Evolutionary conservation across 1,140 invertebrate species (phyloP), one percentile per base, ranked within the genome.

Genomic region (Phenacoccus solenopsis): DNA sequence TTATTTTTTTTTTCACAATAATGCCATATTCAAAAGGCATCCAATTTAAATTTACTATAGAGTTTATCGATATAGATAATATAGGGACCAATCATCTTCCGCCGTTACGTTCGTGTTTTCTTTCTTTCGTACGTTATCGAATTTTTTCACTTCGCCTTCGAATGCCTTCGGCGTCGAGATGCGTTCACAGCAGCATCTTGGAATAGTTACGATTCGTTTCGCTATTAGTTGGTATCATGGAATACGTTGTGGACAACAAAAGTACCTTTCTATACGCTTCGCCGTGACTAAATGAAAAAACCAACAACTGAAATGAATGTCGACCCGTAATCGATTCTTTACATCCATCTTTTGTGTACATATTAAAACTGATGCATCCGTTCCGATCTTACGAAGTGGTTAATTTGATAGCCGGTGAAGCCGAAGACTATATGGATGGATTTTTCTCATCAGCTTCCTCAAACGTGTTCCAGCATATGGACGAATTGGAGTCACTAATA

Each of bases 241-340:
- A 64, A 64, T 25, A n/a, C n/a, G 25, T 25, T 27, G 59, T 24
- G 59, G 25, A 27, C 21, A 38, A 38, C 9, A 64, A 64, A 64
- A 64, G 5, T 25, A 10, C 20, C 16, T 64, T 64, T 64, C 59
- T 64, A 27, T 64, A 64, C 59, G 25, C 22, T 25, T 64, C 3
- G 22, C 59, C 59, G 59, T 64, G 59, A 64, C 59, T 64, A 64
- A 64, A 64, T 64, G 3, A 22, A 64, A 64, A 64, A 64, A 64
- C 59, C 59, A 64, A 64, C 25, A 64, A 64, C n/a, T n/a, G n/a
- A 64, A 64, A 64, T 64, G 59, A 64, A 64, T 27, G 13, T 64
- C 16, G 59, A 64, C 22, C n/a, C 21, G 25, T 64, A 64, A 64
- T 64, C 59, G 20, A 64, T 64, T 64, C 59, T 64, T 25, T 22